phyloP scores from a whole-genome alignment of 1,140 invertebrate genomes.

The Doryteuthis pealeii region DNA sequence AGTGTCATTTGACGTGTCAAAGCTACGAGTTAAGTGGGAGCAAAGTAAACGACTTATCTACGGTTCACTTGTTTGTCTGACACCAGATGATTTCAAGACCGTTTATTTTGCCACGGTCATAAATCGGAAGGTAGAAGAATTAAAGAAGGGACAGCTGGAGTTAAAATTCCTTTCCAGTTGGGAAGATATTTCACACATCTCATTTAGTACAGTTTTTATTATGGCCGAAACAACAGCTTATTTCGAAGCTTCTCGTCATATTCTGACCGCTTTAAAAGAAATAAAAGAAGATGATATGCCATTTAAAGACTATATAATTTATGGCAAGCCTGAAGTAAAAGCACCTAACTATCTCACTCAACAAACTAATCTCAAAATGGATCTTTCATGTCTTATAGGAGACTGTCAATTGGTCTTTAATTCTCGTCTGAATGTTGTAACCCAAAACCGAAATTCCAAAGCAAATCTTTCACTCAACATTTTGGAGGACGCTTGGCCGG shows the following conservation, averaged over 20 bases:
- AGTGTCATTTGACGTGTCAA: conserved; percentile 46
- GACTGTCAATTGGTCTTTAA: conserved; percentile 25
- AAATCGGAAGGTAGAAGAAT: conserved; percentile 61
- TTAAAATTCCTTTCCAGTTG: conserved; percentile 54
- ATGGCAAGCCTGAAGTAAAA: conserved; percentile 34
- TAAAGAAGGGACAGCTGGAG: conserved; percentile 39
- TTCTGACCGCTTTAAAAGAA: conserved; percentile 56
- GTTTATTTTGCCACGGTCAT: conserved; percentile 71
- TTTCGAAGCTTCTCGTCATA: conserved; percentile 62
- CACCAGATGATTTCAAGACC: conserved; percentile 69
- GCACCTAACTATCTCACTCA: conserved; percentile 39
- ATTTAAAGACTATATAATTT: conserved; percentile 50
- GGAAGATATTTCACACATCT: too few species aligned
- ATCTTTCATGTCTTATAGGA: conserved; percentile 38
- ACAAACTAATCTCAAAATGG: neutral
- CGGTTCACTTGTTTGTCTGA: conserved; percentile 75
- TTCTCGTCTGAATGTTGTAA: neutral
- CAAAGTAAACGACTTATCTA: conserved; percentile 68
- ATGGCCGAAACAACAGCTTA: conserved; percentile 63
- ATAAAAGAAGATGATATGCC: conserved; percentile 53
- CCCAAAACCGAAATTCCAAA: too few species aligned
- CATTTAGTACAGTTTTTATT: conserved; percentile 26
- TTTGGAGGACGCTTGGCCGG: conserved; percentile 43
- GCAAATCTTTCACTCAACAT: conserved; percentile 17
- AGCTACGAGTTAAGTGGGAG: conserved; percentile 50